Percentiles rank a stretch among this genome's conserved stretches.
Conservation (phyloP, 2,888 invertebrate species). For the Hemithea aestivaria region DNA sequence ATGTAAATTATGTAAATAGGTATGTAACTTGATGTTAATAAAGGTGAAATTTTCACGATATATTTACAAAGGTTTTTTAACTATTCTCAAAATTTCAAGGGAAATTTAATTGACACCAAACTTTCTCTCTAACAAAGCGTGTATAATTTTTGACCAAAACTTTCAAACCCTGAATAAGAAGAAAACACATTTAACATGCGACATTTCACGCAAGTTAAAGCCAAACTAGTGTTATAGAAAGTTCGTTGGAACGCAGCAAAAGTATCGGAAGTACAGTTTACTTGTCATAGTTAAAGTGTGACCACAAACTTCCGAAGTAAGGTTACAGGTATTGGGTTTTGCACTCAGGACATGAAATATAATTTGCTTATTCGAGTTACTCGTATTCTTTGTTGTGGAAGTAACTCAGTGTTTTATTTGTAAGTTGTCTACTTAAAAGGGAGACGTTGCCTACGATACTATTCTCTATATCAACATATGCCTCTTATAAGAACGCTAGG, state of each 20-base stretch:
- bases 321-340: slow-evolving; percentile 49
- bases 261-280: slow-evolving; percentile 25
- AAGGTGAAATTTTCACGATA: no score
- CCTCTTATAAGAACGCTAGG: no score
- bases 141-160: not conserved
- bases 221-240: slow-evolving; percentile 5
- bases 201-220: slow-evolving; percentile 13
- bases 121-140: no score
- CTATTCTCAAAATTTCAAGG: no score
- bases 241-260: slow-evolving; percentile 5
- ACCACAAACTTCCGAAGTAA: slow-evolving; percentile 38
- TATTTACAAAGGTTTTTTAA: no score
- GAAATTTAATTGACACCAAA: no score
- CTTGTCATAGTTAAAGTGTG: slow-evolving; percentile 21
- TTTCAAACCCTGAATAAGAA: not conserved
- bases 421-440: no score
- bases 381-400: no score
- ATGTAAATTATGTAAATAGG: slow-evolving; percentile 3
- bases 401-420: no score
- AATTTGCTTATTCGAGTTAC: slow-evolving; percentile 12
- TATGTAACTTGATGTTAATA: no score
- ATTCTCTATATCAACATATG: no score
- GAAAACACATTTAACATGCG: slow-evolving; percentile 7
- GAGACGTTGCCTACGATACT: no score
- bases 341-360: slow-evolving; percentile 39